A percentile compares a stretch with the other conserved stretches of the same genome.
phyloP scores from a whole-genome alignment of 1,140 invertebrate species.

The Drosophila serrata region DNA sequence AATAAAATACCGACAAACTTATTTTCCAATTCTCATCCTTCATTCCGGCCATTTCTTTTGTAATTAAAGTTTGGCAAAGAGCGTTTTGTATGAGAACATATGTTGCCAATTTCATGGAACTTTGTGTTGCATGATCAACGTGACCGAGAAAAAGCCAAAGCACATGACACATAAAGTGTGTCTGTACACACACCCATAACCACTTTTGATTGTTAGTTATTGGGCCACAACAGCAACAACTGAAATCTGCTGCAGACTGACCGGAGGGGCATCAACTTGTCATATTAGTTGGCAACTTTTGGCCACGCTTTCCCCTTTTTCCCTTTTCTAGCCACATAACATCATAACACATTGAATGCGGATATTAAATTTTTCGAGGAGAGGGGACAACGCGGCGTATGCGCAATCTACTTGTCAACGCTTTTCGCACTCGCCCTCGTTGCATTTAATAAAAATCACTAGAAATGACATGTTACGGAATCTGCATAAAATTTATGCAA shows the following conservation, averaged over 20 bases:
- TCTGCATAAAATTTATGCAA: constrained; percentile 80
- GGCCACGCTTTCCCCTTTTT: not conserved
- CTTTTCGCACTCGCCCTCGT: constrained; percentile 1
- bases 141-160: constrained; percentile 62
- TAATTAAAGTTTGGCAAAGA: constrained; percentile 70
- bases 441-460: constrained; percentile 83
- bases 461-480: constrained; percentile 74
- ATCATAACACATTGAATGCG: constrained; percentile 39
- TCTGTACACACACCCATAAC: constrained; percentile 17
- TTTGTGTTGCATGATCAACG: constrained; percentile 67
- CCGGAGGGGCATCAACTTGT: constrained; percentile 70
- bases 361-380: constrained; percentile 76
- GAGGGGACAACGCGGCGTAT: constrained; percentile 62
- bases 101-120: constrained; percentile 51
- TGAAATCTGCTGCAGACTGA: constrained; percentile 37
- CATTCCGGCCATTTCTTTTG: constrained; percentile 50
- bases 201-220: constrained; percentile 69
- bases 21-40: constrained; percentile 15
- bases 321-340: not conserved
- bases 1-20: constrained; percentile 14
- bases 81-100: constrained; percentile 51
- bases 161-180: constrained; percentile 72
- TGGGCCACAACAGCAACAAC: constrained; percentile 46
- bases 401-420: constrained; percentile 77
- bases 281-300: constrained; percentile 72